Base-by-base conservation (phyloP, 2,888 invertebrate species). In the Spisula solida region DNA sequence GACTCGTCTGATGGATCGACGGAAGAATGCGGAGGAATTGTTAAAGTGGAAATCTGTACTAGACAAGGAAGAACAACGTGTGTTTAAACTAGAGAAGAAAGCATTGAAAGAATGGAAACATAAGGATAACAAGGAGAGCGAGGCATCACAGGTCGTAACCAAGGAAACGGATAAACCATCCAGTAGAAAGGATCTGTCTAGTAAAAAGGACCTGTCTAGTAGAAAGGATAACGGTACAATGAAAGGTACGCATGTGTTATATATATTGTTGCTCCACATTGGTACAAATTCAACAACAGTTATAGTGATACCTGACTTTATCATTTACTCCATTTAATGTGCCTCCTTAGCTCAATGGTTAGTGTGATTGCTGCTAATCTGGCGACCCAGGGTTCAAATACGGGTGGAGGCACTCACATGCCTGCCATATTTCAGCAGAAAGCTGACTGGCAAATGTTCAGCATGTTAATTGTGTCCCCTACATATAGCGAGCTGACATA, bases 1-100 rank as follows among this genome's bases (percentile, higher is more conserved):
- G 90, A 95, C 96, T 75, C 94, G 95, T 79, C 93, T 97, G 78
- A 92, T 94, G 80, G 95, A 96, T 87, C 92, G 96, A 66, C 93
- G 96, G 82, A 95, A 95, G 87, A 95, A 96, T 83, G 96, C 96
- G 16, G 96, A 96, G 86, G 96, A 96, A 84, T 91, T 97, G 81
- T 88, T 97, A 81, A 95, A 95, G 41, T 97, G 96, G 97, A 96
- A 96, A 92, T 93, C 94, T 87, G 93, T 95, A 82, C 91, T 97
- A 82, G 96, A 97, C 87, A 95, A 95, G 51, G 96, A 96, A 92
- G 96, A 97, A 92, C 92, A 93, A 51, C 91, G 94, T 60, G 94
- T 97, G 8, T 94, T 94, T 83, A 93, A 95, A 75, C 91, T 97
- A 92, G 96, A 97, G 93, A 94, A 95, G 89, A 94, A 95, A 83